These are phyloP conservation scores for Carterocephalus palaemon DNA, from an alignment of 2,888 invertebrate genomes.

Conservation along the genomic window DNA sequence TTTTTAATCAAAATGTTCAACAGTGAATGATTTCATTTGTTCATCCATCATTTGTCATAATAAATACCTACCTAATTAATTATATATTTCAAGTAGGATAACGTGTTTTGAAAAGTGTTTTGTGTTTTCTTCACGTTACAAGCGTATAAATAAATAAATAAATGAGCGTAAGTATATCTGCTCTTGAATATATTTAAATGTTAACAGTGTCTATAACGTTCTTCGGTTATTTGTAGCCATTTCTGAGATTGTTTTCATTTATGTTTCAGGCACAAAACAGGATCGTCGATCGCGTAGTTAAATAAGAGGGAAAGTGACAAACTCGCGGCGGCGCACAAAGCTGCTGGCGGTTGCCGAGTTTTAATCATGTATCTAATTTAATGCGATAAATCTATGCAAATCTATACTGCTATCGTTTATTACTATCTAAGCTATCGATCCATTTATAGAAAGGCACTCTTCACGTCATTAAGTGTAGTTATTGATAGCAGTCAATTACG, in stretches of 20 bases:
- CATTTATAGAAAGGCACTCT: constrained; percentile 67
- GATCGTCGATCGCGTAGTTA: constrained; percentile 24
- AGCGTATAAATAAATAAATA: no score
- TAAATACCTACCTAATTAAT: no score
- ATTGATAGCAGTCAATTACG: constrained; percentile 58
- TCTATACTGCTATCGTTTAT: constrained; percentile 59
- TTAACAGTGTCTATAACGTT: neutral
- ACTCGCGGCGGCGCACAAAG: constrained; percentile 60
- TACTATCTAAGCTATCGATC: constrained; percentile 74
- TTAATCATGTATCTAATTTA: constrained; percentile 58
- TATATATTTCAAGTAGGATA: no score
- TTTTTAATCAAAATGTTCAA: constrained; percentile 9
- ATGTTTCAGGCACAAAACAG: constrained; percentile 6
- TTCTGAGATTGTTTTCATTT: constrained; percentile 11
- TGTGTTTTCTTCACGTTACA: no score
- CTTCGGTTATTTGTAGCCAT: neutral
- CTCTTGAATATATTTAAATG: constrained; percentile 1
- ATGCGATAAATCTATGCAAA: constrained; percentile 66
- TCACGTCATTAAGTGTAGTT: constrained; percentile 67
- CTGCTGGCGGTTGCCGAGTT: constrained; percentile 44
- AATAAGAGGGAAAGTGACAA: constrained; percentile 38
- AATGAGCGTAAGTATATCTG: no score
- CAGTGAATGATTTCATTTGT: constrained; percentile 9
- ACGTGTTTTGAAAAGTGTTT: no score
- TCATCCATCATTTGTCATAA: neutral